phyloP scores from a whole-genome alignment of 2,888 invertebrate genomes.

The Dryococelus australis region DNA sequence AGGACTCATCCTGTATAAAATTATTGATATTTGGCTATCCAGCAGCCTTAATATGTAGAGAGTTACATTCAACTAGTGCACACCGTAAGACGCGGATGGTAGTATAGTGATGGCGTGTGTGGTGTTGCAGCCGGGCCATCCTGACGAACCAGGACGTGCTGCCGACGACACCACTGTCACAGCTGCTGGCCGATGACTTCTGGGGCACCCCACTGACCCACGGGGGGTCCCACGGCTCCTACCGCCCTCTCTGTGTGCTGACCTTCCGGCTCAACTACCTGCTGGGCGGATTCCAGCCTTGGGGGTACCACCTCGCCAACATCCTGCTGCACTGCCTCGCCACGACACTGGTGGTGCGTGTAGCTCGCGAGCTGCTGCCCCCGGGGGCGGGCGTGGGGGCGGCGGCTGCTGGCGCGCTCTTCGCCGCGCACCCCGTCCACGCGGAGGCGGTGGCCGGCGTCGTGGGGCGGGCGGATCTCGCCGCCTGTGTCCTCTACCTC shows the following conservation, averaged over 20 bases:
- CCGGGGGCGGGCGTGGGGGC: slow-evolving; percentile 42
- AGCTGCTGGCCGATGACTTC: slow-evolving; percentile 91
- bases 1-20: too few species aligned
- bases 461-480: slow-evolving; percentile 94
- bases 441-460: slow-evolving; percentile 96
- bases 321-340: slow-evolving; percentile 86
- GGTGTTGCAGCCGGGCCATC: slow-evolving; percentile 87
- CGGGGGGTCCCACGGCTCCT: slow-evolving; percentile 95
- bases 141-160: slow-evolving; percentile 89
- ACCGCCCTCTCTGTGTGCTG: slow-evolving; percentile 90
- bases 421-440: slow-evolving; percentile 95
- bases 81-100: too few species aligned
- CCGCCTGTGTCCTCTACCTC: slow-evolving; percentile 90
- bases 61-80: too few species aligned
- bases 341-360: slow-evolving; percentile 80
- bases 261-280: slow-evolving; percentile 84
- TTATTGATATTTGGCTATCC: too few species aligned
- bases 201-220: slow-evolving; percentile 96
- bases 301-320: slow-evolving; percentile 87
- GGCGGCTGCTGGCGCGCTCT: slow-evolving; percentile 79
- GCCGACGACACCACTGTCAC: slow-evolving; percentile 81
- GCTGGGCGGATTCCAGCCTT: slow-evolving; percentile 73
- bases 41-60: too few species aligned
- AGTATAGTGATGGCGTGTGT: background rate
- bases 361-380: slow-evolving; percentile 66